phyloP scores from a whole-genome alignment of 2,797 vertebrate genomes.

The Tragelaphus eurycerus region DNA sequence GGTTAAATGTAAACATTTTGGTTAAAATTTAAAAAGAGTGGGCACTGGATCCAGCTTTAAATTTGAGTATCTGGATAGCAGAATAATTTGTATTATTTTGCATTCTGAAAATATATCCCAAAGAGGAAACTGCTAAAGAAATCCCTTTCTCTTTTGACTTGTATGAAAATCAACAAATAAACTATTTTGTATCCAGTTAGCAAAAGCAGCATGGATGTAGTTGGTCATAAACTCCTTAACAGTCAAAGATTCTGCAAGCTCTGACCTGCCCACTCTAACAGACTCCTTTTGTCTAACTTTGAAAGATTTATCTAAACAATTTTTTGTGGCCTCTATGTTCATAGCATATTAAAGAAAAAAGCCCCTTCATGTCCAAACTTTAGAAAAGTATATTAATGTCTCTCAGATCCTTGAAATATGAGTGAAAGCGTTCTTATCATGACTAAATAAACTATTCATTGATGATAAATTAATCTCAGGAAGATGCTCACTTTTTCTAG shows the following conservation, averaged over 20 bases:
- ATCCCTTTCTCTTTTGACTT: slow-evolving; percentile 25
- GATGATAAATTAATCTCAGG: not conserved
- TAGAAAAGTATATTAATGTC: not conserved
- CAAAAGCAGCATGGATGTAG: not conserved
- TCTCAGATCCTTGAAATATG: slow-evolving; percentile 12
- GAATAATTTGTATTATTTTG: not conserved
- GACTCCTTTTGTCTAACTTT: slow-evolving; percentile 67
- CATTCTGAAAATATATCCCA: slow-evolving; percentile 24
- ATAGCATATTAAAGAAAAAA: slow-evolving; percentile 29
- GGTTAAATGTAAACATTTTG: not conserved
- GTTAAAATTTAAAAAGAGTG: not conserved
- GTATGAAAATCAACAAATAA: slow-evolving; percentile 42
- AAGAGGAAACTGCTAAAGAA: not conserved
- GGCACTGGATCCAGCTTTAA: slow-evolving; percentile 17
- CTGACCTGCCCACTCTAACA: slow-evolving; percentile 73
- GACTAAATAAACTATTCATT: slow-evolving; percentile 35
- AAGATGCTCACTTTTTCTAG: slow-evolving; percentile 28
- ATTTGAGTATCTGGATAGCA: not conserved
- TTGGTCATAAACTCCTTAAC: not conserved
- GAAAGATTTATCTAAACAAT: slow-evolving; percentile 62
- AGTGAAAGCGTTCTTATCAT: slow-evolving; percentile 38
- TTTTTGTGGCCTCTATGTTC: slow-evolving; percentile 51
- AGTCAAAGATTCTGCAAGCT: slow-evolving; percentile 46
- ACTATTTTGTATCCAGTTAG: not conserved
- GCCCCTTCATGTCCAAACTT: slow-evolving; percentile 44